These are phyloP conservation scores for Nomada fucata DNA, from an alignment of 2,888 invertebrate species.

Conservation along the genomic window DNA sequence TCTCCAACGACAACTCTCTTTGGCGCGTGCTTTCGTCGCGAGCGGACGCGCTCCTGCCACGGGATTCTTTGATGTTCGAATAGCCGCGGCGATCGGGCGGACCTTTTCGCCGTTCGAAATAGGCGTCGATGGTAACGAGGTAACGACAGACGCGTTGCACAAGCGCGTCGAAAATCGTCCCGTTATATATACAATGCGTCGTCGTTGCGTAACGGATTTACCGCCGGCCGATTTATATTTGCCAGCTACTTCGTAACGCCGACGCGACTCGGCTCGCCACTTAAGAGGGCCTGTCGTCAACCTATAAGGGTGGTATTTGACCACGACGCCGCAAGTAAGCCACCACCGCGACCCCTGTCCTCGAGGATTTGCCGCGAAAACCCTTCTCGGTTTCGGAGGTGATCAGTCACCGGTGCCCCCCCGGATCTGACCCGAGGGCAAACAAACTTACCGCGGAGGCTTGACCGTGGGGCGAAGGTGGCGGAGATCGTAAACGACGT, in stretches of 20 bases:
- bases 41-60: slow-evolving; percentile 1
- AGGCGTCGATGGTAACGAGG: background rate
- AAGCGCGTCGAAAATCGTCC: background rate
- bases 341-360: slow-evolving; percentile 75
- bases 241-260: slow-evolving; percentile 10
- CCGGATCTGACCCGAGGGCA: slow-evolving; percentile 58
- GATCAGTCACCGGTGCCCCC: slow-evolving; percentile 74
- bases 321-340: slow-evolving; percentile 63
- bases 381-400: slow-evolving; percentile 73
- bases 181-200: background rate
- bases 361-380: slow-evolving; percentile 71
- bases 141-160: background rate
- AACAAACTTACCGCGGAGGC: slow-evolving; percentile 68
- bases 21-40: slow-evolving; percentile 21
- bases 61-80: slow-evolving; percentile 50
- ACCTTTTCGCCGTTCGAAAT: slow-evolving; percentile 30
- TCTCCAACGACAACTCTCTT: slow-evolving; percentile 9
- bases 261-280: background rate
- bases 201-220: slow-evolving; percentile 5
- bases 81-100: background rate
- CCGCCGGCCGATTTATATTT: slow-evolving; percentile 38
- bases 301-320: slow-evolving; percentile 55
- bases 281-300: slow-evolving; percentile 46
- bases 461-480: slow-evolving; percentile 67
- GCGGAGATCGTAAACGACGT: slow-evolving; percentile 63